Evolutionary conservation across 1,140 invertebrate genomes (phyloP), one percentile per base, ranked within the genome.

Genomic region (Lethrus apterus): DNA sequence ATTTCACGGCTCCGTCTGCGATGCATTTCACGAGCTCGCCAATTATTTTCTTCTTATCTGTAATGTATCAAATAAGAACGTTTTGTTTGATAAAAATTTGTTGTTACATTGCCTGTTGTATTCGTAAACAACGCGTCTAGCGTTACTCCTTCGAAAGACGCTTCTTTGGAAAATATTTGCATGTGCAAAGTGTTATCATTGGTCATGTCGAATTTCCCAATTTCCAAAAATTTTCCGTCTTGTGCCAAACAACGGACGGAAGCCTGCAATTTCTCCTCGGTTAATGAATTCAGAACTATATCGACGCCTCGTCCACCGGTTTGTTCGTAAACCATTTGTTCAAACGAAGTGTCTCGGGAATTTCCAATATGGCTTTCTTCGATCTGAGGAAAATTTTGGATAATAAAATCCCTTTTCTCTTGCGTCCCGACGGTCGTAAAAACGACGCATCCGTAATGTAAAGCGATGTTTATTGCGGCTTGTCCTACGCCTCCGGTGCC

Each of bases 101-200:
- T n/a, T n/a, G n/a, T n/a, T n/a, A n/a, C n/a, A n/a, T n/a, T n/a
- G n/a, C n/a, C n/a, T n/a, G n/a, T n/a, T n/a, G n/a, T n/a, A n/a
- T n/a, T n/a, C n/a, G n/a, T n/a, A 59, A 84, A 81, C 43, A 91
- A 67, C 46, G 77, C 76, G 66, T 91, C 89, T 56, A 92, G 75
- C 57, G 91, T 75, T 46, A 93, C 83, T 29, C 88, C 87, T 69
- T 89, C 86, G 70, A 93, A 85, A 59, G 83, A 86, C 4, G 84
- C 79, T 63, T 93, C 91, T 40, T 82, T 83, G 26, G 81, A 69
- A 67, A 96, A 92, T 33, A 84, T 70, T 35, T 88, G 72, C 78
- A 80, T 81, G 62, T 77, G 78, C 15, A 85, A 64, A 17, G 71
- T 60, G 15, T 73, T 81, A 48, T 84, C 80, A 40, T 77, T 76